These are phyloP conservation scores for Burhinus oedicnemus DNA, from an alignment of 2,113 vertebrate genomes.

Conservation along the genomic window DNA sequence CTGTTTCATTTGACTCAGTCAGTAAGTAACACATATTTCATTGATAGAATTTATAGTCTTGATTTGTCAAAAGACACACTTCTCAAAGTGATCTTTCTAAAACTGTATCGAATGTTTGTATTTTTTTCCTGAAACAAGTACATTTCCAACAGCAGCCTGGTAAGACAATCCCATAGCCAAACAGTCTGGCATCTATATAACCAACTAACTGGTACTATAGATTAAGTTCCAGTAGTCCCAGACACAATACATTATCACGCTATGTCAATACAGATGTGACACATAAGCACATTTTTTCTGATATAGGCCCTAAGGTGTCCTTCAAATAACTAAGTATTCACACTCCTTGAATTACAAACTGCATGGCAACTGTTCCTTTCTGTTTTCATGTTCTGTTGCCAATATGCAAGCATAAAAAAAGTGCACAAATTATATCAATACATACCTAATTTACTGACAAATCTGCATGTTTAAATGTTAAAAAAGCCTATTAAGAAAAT, in stretches of 20 bases:
- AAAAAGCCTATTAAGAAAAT: not conserved
- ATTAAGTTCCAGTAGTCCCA: not conserved
- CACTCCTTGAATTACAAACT: not conserved
- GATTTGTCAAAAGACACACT: not conserved
- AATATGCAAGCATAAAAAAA: not conserved
- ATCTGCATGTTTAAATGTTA: not conserved
- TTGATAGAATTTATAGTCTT: not conserved
- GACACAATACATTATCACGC: not conserved
- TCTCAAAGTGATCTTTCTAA: not conserved
- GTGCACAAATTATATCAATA: not conserved
- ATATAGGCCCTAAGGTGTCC: not conserved
- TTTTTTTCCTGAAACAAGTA: not conserved
- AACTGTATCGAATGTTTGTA: fast-evolving
- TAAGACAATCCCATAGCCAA: not conserved
- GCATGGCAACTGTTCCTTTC: not conserved
- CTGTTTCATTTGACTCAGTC: not conserved
- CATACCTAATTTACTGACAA: not conserved
- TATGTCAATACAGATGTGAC: not conserved
- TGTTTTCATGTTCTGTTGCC: not conserved
- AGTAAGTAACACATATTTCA: not conserved
- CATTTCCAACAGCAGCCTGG: not conserved
- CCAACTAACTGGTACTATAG: not conserved
- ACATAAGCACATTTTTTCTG: not conserved
- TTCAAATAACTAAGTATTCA: not conserved
- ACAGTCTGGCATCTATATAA: not conserved